A percentile compares a stretch with the other conserved stretches of the same genome.
Evolutionary conservation across 2,797 vertebrate genomes (phyloP).

Genomic region (Vespertilio murinus): DNA sequence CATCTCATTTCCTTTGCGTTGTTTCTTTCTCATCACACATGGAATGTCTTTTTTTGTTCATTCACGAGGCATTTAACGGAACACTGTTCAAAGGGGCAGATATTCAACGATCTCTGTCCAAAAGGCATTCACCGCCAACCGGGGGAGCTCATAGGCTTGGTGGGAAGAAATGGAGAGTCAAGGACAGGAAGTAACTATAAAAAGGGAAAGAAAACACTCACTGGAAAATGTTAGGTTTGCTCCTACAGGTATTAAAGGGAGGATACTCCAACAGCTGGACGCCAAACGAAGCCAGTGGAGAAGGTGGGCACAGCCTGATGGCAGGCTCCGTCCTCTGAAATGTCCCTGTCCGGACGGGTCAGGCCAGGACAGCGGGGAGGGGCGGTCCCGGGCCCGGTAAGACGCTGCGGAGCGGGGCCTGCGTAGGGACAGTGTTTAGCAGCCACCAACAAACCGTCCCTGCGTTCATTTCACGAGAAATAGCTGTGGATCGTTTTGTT

Average conservation of each 20-base stretch:
- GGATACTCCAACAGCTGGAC: neutral
- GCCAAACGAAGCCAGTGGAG: neutral
- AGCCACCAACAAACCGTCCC: neutral
- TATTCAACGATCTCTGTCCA: neutral
- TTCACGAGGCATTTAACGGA: neutral
- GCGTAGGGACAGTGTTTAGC: neutral
- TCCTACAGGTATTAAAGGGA: neutral
- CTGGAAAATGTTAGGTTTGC: neutral
- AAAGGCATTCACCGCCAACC: neutral
- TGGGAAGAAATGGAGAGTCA: neutral
- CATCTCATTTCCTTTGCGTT: neutral
- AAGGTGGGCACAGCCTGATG: too few species aligned
- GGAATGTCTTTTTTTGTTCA: constrained; percentile 23
- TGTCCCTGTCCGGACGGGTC: neutral
- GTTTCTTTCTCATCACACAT: constrained; percentile 1
- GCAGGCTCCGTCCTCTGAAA: neutral
- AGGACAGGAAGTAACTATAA: neutral
- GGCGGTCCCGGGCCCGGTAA: neutral
- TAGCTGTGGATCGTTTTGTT: neutral
- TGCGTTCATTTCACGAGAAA: neutral
- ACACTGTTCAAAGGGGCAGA: neutral
- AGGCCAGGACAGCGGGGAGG: neutral
- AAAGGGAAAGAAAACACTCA: neutral
- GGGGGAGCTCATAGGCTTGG: neutral
- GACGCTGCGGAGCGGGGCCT: neutral